These are phyloP conservation scores for Lomographa bimaculata DNA, from an alignment of 2,888 invertebrate species.

Conservation along the genomic window DNA sequence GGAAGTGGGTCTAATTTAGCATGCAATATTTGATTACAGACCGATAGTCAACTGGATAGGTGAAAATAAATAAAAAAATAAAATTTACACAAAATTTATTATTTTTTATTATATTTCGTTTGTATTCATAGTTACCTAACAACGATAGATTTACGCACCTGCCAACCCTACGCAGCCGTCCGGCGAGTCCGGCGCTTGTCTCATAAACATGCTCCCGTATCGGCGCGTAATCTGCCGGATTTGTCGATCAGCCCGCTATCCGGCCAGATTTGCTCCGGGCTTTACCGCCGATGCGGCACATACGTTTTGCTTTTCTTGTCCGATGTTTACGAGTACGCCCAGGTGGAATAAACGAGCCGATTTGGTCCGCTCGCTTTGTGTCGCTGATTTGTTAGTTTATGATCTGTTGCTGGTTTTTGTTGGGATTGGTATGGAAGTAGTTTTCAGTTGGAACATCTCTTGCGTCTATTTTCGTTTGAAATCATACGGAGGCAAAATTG, in stretches of 20 bases:
- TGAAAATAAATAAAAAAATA: no score
- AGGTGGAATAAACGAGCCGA: constrained; percentile 54
- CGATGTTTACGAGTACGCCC: constrained; percentile 70
- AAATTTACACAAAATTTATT: no score
- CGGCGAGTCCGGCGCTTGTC: constrained; percentile 62
- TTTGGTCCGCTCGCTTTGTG: constrained; percentile 44
- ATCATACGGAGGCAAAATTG: no score
- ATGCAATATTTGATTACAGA: no score
- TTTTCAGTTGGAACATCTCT: no score
- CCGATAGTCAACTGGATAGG: no score
- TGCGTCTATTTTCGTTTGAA: no score
- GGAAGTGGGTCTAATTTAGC: no score
- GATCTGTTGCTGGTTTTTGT: constrained; percentile 29
- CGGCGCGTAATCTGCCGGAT: constrained; percentile 83
- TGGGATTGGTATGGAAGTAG: constrained; percentile 13
- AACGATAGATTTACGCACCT: no score
- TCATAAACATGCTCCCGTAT: constrained; percentile 81
- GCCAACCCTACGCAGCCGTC: constrained; percentile 62
- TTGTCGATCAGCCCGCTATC: constrained; percentile 82
- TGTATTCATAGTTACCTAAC: no score
- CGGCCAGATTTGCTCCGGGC: constrained; percentile 80
- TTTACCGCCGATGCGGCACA: constrained; percentile 74
- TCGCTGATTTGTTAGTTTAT: constrained; percentile 36
- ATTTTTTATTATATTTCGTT: no score
- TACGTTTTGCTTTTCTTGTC: constrained; percentile 79